Evolutionary conservation across 2,797 vertebrate genomes (phyloP).

Genomic region (Scleropages formosus): DNA sequence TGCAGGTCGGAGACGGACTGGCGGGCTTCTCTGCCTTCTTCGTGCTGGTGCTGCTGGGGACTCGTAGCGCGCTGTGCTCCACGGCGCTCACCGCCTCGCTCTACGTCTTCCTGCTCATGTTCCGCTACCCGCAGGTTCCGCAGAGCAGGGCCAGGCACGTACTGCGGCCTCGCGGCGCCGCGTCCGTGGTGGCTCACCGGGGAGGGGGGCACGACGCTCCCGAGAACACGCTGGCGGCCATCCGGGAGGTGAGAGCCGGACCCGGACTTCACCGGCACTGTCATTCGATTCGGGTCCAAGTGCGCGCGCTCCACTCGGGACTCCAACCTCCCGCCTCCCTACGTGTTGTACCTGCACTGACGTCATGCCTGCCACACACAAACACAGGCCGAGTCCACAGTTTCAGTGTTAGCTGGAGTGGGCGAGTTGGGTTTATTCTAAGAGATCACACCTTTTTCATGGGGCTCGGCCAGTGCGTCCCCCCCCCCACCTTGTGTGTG

Average conservation of each 20-base stretch:
- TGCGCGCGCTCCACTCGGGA: no score
- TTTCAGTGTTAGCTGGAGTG: no score
- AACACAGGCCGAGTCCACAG: no score
- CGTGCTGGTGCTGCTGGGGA: slow-evolving; percentile 62
- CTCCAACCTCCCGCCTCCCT: no score
- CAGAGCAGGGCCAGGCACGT: slow-evolving; percentile 67
- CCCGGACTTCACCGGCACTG: no score
- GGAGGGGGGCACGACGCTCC: slow-evolving; percentile 90
- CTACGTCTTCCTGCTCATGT: slow-evolving; percentile 72
- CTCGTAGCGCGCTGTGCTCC: slow-evolving; percentile 74
- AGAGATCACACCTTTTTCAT: no score
- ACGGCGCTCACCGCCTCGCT: slow-evolving; percentile 67
- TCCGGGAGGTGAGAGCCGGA: slow-evolving; percentile 75
- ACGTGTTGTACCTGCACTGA: no score
- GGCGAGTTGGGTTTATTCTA: no score
- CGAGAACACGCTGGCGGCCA: slow-evolving; percentile 91
- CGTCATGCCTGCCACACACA: no score
- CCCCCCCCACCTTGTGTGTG: no score
- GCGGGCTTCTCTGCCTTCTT: slow-evolving; percentile 69
- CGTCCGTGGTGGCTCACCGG: slow-evolving; percentile 81
- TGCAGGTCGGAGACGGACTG: slow-evolving; percentile 73
- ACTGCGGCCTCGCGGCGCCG: slow-evolving; percentile 65
- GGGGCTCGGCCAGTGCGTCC: no score
- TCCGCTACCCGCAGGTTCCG: slow-evolving; percentile 77
- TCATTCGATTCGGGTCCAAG: no score